These are phyloP conservation scores for Actinia tenebrosa DNA, from an alignment of 64 coral and sea anemone species.

Conservation along the genomic window DNA sequence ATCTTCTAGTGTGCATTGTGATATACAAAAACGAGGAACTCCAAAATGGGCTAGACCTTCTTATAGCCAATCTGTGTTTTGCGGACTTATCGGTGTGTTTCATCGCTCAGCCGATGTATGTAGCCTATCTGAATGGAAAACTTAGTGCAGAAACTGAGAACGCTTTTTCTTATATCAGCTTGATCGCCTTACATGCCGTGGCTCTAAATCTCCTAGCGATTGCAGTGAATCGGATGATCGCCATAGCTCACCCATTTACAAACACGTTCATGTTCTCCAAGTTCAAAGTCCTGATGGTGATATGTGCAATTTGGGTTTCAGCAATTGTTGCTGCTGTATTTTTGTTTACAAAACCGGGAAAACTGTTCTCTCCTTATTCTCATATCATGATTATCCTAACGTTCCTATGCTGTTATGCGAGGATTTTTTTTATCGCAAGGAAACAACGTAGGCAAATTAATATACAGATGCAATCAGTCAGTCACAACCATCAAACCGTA, in stretches of 20 bases:
- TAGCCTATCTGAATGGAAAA: neutral
- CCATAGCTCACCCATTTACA: slow-evolving; percentile 25
- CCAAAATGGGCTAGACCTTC: slow-evolving; percentile 35
- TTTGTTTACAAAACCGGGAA: slow-evolving; percentile 3
- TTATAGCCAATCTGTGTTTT: slow-evolving; percentile 17
- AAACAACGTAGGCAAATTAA: slow-evolving; percentile 38
- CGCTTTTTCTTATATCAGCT: neutral
- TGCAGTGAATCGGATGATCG: slow-evolving; percentile 36
- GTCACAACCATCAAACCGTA: slow-evolving; percentile 7
- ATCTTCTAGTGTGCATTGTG: slow-evolving; percentile 27
- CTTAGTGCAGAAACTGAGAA: neutral
- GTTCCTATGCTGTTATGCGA: slow-evolving; percentile 17
- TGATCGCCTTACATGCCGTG: slow-evolving; percentile 24
- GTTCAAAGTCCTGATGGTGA: neutral
- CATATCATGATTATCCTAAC: slow-evolving; percentile 27
- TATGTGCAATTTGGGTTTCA: slow-evolving; percentile 20
- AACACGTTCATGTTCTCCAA: slow-evolving; percentile 27
- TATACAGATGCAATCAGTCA: slow-evolving; percentile 36
- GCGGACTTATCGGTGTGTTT: slow-evolving; percentile 17
- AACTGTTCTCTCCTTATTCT: neutral
- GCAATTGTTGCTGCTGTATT: slow-evolving; percentile 10
- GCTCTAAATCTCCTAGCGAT: slow-evolving; percentile 29
- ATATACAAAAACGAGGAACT: slow-evolving; percentile 37
- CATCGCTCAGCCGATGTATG: slow-evolving; percentile 33
- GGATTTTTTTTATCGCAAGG: slow-evolving; percentile 34